phyloP scores from a whole-genome alignment of 2,797 vertebrate species.

The Threskiornis aethiopicus region DNA sequence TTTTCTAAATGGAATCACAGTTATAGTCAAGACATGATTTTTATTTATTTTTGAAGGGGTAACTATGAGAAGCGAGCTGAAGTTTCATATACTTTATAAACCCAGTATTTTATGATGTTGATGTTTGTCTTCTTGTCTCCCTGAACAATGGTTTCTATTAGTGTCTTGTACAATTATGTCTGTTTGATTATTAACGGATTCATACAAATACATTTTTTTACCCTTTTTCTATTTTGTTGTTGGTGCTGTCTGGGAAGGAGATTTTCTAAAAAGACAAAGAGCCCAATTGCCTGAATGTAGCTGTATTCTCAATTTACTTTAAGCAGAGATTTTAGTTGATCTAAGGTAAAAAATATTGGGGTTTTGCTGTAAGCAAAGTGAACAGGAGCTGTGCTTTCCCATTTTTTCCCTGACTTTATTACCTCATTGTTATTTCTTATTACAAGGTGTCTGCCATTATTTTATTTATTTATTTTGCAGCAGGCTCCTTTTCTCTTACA shows the following conservation, averaged over 20 bases:
- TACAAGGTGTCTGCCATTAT: background rate
- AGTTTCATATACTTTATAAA: background rate
- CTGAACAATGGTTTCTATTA: background rate
- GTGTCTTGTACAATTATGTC: background rate
- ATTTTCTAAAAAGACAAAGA: slow-evolving; percentile 12
- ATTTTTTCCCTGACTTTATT: background rate
- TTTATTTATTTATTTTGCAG: background rate
- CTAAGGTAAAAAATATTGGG: background rate
- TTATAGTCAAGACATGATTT: background rate
- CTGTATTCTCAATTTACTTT: slow-evolving; percentile 22
- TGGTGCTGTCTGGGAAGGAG: background rate
- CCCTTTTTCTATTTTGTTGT: background rate
- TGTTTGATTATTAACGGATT: slow-evolving; percentile 6
- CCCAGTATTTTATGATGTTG: background rate
- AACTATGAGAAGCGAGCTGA: background rate
- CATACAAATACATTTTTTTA: background rate
- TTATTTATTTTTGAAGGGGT: background rate
- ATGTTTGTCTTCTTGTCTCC: background rate
- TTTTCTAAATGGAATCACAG: background rate
- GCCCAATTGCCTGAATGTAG: background rate
- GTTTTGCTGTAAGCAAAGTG: background rate
- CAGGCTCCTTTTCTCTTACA: background rate
- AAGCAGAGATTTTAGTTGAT: slow-evolving; percentile 1
- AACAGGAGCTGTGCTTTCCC: slow-evolving; percentile 5
- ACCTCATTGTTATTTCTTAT: slow-evolving; percentile 6